These are phyloP conservation scores for Camptogramma bilineatum DNA, from an alignment of 2,888 invertebrate species.

Conservation along the genomic window DNA sequence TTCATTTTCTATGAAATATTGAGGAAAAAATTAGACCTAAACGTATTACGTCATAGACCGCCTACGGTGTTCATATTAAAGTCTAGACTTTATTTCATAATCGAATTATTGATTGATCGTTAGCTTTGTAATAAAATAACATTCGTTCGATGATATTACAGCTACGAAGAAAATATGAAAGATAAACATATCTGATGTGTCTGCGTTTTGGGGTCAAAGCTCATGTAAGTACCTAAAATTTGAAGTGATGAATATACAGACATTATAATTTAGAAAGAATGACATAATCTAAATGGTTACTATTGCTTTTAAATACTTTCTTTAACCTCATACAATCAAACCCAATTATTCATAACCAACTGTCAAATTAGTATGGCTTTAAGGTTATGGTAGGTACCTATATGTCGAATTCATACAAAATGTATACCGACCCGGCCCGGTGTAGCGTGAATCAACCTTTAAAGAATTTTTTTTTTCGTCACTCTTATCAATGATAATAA, in stretches of 20 bases:
- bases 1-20: no score
- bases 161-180: background rate
- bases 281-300: background rate
- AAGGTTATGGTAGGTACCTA: no score
- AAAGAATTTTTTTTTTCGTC: no score
- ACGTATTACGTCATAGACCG: conserved; percentile 1
- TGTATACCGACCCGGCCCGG: no score
- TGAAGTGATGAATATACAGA: background rate
- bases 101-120: conserved; percentile 4
- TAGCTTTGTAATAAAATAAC: background rate
- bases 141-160: background rate
- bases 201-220: conserved; percentile 1
- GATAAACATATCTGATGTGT: background rate
- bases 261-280: background rate
- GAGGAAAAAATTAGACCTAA: background rate
- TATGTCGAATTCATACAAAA: no score
- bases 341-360: no score
- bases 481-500: no score
- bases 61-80: conserved; percentile 13
- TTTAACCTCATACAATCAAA: no score
- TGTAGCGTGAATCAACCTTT: no score
- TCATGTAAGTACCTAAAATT: background rate
- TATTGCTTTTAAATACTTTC: no score
- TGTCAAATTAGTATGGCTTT: no score
- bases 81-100: conserved; percentile 23